Evolutionary conservation across 2,888 invertebrate genomes (phyloP).

Genomic region (Oscheius onirici): DNA sequence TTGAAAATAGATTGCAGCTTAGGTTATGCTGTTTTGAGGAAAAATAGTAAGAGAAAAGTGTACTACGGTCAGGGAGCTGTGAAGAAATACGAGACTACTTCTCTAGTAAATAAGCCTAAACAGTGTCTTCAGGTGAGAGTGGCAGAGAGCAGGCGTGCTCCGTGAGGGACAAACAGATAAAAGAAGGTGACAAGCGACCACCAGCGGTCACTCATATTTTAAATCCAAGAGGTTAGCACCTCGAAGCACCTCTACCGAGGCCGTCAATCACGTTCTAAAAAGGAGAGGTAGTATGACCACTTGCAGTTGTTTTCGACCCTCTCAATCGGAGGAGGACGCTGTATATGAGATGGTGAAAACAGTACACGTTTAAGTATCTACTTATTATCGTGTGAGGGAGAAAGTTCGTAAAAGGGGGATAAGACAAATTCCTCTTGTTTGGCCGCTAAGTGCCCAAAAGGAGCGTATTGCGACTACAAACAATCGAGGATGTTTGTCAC

Average conservation of each 20-base stretch:
- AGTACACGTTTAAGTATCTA: not conserved
- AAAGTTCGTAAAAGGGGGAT: not conserved
- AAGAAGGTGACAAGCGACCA: conserved; percentile 21
- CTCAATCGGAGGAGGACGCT: not conserved
- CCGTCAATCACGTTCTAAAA: not conserved
- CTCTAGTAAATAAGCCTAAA: conserved; percentile 11
- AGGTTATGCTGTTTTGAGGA: not conserved
- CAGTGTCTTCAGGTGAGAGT: conserved; percentile 10
- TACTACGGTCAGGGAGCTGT: too few relatives aligned
- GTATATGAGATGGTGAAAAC: not conserved
- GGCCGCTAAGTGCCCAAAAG: conserved; percentile 23
- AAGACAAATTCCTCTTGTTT: not conserved
- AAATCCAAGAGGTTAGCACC: not conserved
- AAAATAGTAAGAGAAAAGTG: conserved; percentile 3
- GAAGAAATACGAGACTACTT: too few relatives aligned
- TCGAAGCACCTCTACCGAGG: not conserved
- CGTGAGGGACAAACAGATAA: conserved; percentile 26
- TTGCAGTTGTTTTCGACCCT: conserved; percentile 9
- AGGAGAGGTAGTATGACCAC: not conserved
- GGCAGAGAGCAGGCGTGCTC: not conserved
- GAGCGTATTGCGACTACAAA: conserved; percentile 23
- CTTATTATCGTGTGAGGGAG: not conserved
- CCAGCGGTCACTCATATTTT: conserved; percentile 6
- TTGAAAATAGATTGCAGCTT: conserved; percentile 13
- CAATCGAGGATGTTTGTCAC: conserved; percentile 26